These are phyloP conservation scores for Ondatra zibethicus DNA, from an alignment of 2,113 vertebrate species.

Conservation along the genomic window DNA sequence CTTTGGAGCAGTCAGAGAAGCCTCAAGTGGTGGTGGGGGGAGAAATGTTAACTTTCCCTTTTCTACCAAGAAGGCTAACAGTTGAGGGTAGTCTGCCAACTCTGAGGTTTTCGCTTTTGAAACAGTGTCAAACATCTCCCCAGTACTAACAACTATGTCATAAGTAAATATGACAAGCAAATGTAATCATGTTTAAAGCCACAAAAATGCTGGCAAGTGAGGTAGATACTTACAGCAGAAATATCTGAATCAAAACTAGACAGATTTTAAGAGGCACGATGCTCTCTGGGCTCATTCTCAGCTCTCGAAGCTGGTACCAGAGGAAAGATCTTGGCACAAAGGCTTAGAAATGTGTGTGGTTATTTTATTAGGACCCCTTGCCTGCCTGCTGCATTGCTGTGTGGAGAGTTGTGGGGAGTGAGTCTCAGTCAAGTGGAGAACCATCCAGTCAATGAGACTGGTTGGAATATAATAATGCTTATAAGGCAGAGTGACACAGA, in stretches of 20 bases:
- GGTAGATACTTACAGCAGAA: not conserved
- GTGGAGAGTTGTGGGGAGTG: not conserved
- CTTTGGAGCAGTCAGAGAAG: not conserved
- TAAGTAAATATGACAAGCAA: slow-evolving; percentile 46
- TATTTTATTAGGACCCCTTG: not conserved
- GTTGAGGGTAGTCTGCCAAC: not conserved
- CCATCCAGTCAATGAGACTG: not conserved
- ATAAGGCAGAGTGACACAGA: not conserved
- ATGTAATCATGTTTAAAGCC: slow-evolving; percentile 35
- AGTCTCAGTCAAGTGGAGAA: not conserved
- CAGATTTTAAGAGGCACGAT: not conserved
- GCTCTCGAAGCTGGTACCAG: not conserved
- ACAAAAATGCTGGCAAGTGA: not conserved
- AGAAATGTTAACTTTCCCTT: slow-evolving; percentile 13
- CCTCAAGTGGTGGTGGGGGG: not conserved
- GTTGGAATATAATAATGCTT: not conserved
- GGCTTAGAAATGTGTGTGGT: not conserved
- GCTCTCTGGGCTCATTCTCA: not conserved
- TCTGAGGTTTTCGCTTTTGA: slow-evolving; percentile 5
- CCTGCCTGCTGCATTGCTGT: not conserved
- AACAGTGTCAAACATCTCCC: not conserved
- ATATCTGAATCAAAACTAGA: not conserved
- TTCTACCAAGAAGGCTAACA: not conserved
- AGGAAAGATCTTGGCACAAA: not conserved
- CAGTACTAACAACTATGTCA: not conserved